Conservation (phyloP, 2,888 invertebrate species). For the Epistrophe eligans region DNA sequence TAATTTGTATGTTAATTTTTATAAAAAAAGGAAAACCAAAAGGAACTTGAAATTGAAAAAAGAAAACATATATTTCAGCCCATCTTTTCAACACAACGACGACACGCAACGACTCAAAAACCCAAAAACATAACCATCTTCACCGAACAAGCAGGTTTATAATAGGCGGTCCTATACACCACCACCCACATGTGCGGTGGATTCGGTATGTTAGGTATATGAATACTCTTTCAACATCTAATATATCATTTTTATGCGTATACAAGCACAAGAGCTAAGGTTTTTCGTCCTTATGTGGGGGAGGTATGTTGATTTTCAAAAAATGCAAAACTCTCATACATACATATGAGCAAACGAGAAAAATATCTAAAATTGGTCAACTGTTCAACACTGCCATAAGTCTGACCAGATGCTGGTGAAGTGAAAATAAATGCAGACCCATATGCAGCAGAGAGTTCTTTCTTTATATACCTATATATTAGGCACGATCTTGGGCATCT, state of each 20-base stretch:
- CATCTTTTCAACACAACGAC: not conserved
- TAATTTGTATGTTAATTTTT: too few relatives aligned
- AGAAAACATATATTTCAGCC: too few relatives aligned
- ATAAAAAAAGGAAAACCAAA: too few relatives aligned
- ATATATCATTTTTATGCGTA: slow-evolving; percentile 67
- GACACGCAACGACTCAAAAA: not conserved
- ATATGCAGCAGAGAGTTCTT: slow-evolving; percentile 29
- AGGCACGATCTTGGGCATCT: slow-evolving; percentile 35
- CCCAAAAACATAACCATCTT: not conserved
- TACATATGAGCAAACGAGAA: slow-evolving; percentile 5
- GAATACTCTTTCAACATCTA: slow-evolving; percentile 52
- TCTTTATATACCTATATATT: slow-evolving; percentile 51
- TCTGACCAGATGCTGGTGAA: slow-evolving; percentile 47
- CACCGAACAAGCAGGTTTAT: slow-evolving; percentile 48
- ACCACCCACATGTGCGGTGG: not conserved
- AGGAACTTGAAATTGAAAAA: too few relatives aligned
- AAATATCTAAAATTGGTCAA: slow-evolving; percentile 57
- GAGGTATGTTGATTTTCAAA: slow-evolving; percentile 11
- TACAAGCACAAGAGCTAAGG: slow-evolving; percentile 12
- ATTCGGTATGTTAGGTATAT: slow-evolving; percentile 8
- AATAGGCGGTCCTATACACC: not conserved
- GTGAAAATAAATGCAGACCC: slow-evolving; percentile 56
- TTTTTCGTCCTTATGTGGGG: not conserved
- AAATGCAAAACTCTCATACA: slow-evolving; percentile 36
- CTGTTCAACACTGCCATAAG: not conserved